Base-by-base conservation (phyloP, 2,797 vertebrate species). In the Amniataba percoides region DNA sequence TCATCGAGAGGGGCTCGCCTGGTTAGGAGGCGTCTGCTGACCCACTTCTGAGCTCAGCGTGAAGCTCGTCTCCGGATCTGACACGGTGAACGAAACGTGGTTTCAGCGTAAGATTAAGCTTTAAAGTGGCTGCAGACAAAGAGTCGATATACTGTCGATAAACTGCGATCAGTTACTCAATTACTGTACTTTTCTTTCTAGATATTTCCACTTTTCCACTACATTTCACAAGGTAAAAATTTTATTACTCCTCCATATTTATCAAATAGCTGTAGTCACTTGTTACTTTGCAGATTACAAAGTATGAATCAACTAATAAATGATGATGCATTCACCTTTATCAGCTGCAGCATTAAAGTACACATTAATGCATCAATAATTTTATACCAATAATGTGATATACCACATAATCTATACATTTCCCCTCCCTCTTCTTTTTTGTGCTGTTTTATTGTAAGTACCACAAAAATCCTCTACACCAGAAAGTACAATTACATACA, bases 31-130 rank as follows among this genome's bases (percentile, higher is more conserved):
- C 85, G 46, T 75, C 80, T 66, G 78, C 77, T 91, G 93, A 93
- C 92, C 92, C 90, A 92, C 45, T 90, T 95, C 86, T 86, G 71
- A 68, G 70, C 76, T 83, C 43, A 57, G 49, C 7, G 59, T 67
- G 81, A 34, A 83, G 83, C 79, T 81, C 49, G 14, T 78, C 84
- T 82, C 77, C 53, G 73, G 64, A 67, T 81, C 69, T 63, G 51
- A 86, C 66, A 14, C 3, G 56, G 46, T 57, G 61, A 80, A 82
- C 53, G 80, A 84, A 77, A 87, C 49, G 72, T 56, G 83, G 14
- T 85, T 91, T 90, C 80, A 67, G 82, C 77, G 7, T 31, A 31
- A 31, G 27, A 31, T 36, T 34, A 34, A 34, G 7, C 8, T 3
- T 36, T 36, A 36, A 74, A 49, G 60, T 6, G 40, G 27, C 59